Evolutionary conservation across 92 coral and sea anemone genomes (phyloP).

Genomic region (Paragorgia papillata): DNA sequence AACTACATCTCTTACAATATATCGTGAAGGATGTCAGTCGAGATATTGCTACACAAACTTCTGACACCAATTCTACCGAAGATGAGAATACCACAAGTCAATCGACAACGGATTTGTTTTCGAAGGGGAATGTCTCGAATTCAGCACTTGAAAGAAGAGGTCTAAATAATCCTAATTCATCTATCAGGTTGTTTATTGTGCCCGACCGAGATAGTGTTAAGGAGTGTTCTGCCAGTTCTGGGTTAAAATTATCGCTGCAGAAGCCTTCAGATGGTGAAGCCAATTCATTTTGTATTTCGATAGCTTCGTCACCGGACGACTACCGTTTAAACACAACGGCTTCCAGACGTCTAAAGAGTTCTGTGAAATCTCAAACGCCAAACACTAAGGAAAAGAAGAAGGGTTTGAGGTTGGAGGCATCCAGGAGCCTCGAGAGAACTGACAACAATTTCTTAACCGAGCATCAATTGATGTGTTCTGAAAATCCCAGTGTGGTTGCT

Average conservation of each 20-base stretch:
- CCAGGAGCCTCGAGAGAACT: neutral
- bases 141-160: neutral
- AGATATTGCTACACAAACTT: constrained; percentile 27
- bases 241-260: constrained; percentile 17
- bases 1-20: neutral
- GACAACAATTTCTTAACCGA: constrained; percentile 56
- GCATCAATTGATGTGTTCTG: constrained; percentile 77
- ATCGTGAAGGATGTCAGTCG: constrained; percentile 1
- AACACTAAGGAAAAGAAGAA: neutral
- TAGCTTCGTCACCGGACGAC: neutral
- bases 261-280: too few species aligned
- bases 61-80: neutral
- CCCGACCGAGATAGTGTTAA: constrained; percentile 1
- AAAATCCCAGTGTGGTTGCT: constrained; percentile 74
- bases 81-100: neutral
- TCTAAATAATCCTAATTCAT: constrained; percentile 1
- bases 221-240: neutral
- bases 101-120: neutral
- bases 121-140: neutral
- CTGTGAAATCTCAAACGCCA: neutral
- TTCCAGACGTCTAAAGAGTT: neutral
- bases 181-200: constrained; percentile 35
- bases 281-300: constrained; percentile 15
- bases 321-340: neutral
- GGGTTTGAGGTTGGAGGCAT: neutral